A percentile compares a stretch with the other conserved stretches of the same genome.
These are phyloP conservation scores for Eupithecia vulgata DNA, from an alignment of 2,888 invertebrate species.

Conservation along the genomic window DNA sequence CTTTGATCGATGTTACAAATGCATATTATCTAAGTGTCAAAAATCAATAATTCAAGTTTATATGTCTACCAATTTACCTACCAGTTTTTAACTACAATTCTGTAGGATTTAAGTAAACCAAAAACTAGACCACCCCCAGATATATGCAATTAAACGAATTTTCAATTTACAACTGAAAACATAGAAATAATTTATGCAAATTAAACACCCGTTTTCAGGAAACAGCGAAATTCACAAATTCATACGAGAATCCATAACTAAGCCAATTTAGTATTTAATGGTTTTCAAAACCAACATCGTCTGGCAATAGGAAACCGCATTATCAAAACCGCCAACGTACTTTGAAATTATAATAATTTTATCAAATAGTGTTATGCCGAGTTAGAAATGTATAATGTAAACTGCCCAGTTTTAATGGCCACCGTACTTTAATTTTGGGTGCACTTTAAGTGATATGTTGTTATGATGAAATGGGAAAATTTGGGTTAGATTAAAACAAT, in stretches of 20 bases:
- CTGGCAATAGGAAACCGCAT: constrained; percentile 5
- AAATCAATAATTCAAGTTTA: too few relatives aligned
- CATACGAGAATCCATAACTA: not conserved
- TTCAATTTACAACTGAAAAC: not conserved
- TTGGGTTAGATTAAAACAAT: too few relatives aligned
- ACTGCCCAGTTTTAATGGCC: not conserved
- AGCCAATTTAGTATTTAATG: not conserved
- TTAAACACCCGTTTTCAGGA: constrained; percentile 1
- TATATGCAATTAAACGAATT: not conserved
- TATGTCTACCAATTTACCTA: too few relatives aligned
- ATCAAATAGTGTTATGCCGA: not conserved
- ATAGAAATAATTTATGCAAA: constrained; percentile 3
- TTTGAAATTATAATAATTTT: not conserved
- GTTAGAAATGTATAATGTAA: not conserved
- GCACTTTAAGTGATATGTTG: too few relatives aligned
- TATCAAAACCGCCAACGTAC: not conserved
- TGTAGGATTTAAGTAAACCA: not conserved
- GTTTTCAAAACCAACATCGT: constrained; percentile 11
- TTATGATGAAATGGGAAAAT: too few relatives aligned
- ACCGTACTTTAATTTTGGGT: too few relatives aligned
- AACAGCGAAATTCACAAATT: constrained; percentile 5
- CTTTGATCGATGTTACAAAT: not conserved
- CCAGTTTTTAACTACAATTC: not conserved
- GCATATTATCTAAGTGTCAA: not conserved
- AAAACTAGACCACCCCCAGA: not conserved